A percentile compares a stretch with the other conserved stretches of the same genome.
Evolutionary conservation across 2,888 invertebrate species (phyloP).

Genomic region (Andrena bicolor): DNA sequence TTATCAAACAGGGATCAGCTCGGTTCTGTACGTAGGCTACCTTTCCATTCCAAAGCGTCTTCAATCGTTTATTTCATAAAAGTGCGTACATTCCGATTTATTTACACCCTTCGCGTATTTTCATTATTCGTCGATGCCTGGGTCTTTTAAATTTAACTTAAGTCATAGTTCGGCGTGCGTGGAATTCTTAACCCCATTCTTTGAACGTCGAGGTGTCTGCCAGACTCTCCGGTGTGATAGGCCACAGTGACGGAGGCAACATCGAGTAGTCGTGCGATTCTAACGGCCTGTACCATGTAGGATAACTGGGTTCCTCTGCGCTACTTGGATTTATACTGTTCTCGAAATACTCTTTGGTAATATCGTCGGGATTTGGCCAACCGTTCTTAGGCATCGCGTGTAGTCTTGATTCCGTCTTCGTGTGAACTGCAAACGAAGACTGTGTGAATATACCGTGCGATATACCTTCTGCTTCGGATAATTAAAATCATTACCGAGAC

Average conservation of each 20-base stretch:
- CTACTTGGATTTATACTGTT: constrained; percentile 80
- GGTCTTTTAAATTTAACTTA: not conserved
- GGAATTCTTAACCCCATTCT: constrained; percentile 86
- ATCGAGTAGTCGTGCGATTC: constrained; percentile 85
- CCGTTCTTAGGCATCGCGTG: constrained; percentile 70
- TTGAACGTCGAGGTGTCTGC: constrained; percentile 84
- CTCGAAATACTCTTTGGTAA: constrained; percentile 78
- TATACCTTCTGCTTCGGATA: not conserved
- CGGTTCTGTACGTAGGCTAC: not conserved
- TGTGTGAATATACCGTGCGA: not conserved
- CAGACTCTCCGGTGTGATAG: constrained; percentile 87
- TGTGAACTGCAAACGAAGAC: constrained; percentile 80
- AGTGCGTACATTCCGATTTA: not conserved
- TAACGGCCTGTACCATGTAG: constrained; percentile 87
- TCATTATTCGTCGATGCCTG: not conserved
- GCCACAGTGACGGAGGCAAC: constrained; percentile 88
- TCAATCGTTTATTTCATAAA: not conserved
- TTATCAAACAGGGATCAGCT: not conserved
- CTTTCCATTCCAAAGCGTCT: not conserved
- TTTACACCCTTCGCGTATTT: not conserved
- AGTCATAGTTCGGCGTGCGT: not conserved
- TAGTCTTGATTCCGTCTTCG: constrained; percentile 75
- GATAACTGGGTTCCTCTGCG: constrained; percentile 84
- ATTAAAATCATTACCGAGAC: constrained; percentile 83
- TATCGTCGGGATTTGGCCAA: constrained; percentile 74